Conservation (phyloP, 2,888 invertebrate genomes). For the Mythimna albipuncta region DNA sequence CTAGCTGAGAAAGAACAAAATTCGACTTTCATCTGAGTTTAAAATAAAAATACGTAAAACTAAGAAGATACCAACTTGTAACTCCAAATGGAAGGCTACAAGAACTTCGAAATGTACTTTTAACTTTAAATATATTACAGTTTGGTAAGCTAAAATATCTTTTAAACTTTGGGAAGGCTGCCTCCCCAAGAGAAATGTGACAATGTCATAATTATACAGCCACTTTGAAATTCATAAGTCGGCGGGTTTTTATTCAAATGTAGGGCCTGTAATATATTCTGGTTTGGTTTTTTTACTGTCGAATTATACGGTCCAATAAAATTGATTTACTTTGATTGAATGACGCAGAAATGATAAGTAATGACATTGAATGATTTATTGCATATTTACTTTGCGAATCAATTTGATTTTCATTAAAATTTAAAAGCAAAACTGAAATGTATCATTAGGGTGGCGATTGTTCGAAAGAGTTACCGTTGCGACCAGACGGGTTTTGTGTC, state of each 20-base stretch:
- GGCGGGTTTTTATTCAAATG: conserved; percentile 26
- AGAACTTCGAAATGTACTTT: conserved; percentile 35
- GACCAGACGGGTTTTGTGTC: no score
- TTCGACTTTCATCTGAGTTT: neutral
- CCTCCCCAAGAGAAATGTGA: conserved; percentile 1
- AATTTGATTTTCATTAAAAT: no score
- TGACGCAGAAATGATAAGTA: neutral
- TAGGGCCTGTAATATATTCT: neutral
- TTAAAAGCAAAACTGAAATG: no score
- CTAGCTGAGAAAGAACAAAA: neutral
- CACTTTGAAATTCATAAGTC: conserved; percentile 30
- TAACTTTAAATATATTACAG: conserved; percentile 52
- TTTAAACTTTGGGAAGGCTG: conserved; percentile 12
- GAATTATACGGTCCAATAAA: neutral
- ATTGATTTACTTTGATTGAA: neutral
- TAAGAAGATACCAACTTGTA: conserved; percentile 16
- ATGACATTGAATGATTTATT: neutral
- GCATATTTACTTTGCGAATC: no score
- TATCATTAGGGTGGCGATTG: no score
- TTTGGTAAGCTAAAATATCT: conserved; percentile 26
- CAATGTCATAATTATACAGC: conserved; percentile 28
- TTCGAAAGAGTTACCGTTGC: no score
- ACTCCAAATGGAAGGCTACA: conserved; percentile 12
- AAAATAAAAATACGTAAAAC: conserved; percentile 22
- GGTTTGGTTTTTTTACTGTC: neutral